A percentile compares a stretch with the other conserved stretches of the same genome.
Conservation (phyloP, 1,140 invertebrate genomes). For the Oppia nitens region DNA sequence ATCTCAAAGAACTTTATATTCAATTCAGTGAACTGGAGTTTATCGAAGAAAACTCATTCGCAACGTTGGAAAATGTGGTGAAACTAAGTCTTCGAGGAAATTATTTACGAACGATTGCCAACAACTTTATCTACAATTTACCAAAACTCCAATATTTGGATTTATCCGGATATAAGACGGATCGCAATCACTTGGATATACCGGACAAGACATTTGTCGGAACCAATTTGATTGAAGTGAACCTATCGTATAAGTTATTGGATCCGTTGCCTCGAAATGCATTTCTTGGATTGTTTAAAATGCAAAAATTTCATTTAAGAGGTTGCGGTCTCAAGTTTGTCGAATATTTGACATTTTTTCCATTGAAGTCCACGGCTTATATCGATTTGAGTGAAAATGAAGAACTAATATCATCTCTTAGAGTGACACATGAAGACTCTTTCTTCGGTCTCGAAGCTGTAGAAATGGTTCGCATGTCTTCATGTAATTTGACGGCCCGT, state of each 20-base stretch:
- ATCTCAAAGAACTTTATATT: slow-evolving; percentile 7
- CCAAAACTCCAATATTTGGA: slow-evolving; percentile 7
- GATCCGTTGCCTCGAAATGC: slow-evolving; percentile 1
- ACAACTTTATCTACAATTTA: slow-evolving; percentile 7
- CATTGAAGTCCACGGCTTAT: slow-evolving; percentile 9
- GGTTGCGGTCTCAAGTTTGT: slow-evolving; percentile 7
- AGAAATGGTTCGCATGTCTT: slow-evolving; percentile 9
- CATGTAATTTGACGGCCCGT: slow-evolving; percentile 7
- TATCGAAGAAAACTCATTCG: slow-evolving; percentile 12
- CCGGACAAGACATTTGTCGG: slow-evolving; percentile 6
- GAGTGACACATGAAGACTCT: slow-evolving; percentile 12
- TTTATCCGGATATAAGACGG: slow-evolving; percentile 1
- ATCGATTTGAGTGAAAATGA: slow-evolving; percentile 16
- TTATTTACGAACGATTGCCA: slow-evolving; percentile 4
- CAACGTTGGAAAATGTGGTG: background rate
- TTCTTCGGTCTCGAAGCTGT: slow-evolving; percentile 15
- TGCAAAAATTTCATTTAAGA: slow-evolving; percentile 13
- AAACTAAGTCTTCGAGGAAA: slow-evolving; percentile 11
- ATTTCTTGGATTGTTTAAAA: slow-evolving; percentile 13
- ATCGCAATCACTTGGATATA: background rate
- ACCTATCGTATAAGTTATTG: slow-evolving; percentile 10
- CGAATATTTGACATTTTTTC: slow-evolving; percentile 16
- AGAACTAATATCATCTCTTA: slow-evolving; percentile 8
- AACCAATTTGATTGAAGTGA: slow-evolving; percentile 9
- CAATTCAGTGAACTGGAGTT: slow-evolving; percentile 7